These are phyloP conservation scores for Listronotus bonariensis DNA, from an alignment of 1,140 invertebrate species.

Conservation along the genomic window DNA sequence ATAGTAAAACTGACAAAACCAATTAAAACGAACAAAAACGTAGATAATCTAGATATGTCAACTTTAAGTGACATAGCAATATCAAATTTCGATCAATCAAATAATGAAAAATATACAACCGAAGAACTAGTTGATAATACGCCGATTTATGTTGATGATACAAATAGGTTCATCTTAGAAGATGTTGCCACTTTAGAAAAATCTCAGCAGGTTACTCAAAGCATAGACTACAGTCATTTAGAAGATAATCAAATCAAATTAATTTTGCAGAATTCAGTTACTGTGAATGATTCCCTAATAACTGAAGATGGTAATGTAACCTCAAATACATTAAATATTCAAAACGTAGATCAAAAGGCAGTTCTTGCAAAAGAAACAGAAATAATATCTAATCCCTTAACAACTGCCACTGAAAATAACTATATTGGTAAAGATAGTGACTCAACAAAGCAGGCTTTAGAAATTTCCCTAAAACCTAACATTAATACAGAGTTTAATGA, in stretches of 20 bases:
- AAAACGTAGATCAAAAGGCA: no score
- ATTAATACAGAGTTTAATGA: no score
- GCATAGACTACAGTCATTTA: background rate
- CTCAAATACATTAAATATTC: no score
- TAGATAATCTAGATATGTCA: no score
- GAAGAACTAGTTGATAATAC: conserved; percentile 18
- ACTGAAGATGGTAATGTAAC: background rate
- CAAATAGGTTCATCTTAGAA: conserved; percentile 18
- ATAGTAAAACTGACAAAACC: no score
- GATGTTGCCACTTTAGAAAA: conserved; percentile 22
- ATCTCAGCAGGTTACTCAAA: conserved; percentile 3
- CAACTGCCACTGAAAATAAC: background rate
- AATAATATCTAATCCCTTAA: background rate
- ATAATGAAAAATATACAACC: background rate
- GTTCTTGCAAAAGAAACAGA: no score
- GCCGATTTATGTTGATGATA: conserved; percentile 17
- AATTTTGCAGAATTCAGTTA: no score
- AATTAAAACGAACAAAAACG: no score
- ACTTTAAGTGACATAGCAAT: no score
- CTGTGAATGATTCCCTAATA: background rate
- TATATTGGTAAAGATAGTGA: background rate
- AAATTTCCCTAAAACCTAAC: no score
- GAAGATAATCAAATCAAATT: no score
- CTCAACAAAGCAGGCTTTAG: no score
- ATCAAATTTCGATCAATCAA: background rate